A percentile compares a stretch with the other conserved stretches of the same genome.
Conservation (phyloP, 2,797 vertebrate genomes). For the Anguilla obscura region DNA sequence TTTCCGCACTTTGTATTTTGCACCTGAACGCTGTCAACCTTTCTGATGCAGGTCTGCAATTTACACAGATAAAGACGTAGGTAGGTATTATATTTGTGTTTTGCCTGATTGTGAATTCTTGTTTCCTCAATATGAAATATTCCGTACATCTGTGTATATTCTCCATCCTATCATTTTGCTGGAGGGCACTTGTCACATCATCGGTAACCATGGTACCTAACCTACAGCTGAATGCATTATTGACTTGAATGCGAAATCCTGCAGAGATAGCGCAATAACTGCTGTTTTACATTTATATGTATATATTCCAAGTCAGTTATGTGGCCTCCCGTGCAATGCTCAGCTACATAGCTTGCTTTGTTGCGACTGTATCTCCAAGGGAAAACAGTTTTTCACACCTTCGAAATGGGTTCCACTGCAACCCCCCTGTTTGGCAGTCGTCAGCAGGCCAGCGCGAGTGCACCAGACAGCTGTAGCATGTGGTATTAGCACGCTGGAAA, state of each 20-base stretch:
- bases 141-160: background rate
- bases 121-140: background rate
- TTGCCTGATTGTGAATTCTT: background rate
- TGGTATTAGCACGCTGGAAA: background rate
- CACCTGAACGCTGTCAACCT: background rate
- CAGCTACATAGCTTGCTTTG: background rate
- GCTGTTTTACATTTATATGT: background rate
- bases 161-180: background rate
- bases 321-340: background rate
- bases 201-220: background rate
- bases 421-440: background rate
- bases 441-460: background rate
- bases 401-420: background rate
- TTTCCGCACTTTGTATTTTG: background rate
- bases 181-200: background rate
- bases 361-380: background rate
- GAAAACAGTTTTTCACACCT: background rate
- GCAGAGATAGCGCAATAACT: background rate
- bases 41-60: background rate
- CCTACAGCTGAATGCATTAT: conserved; percentile 3
- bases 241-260: background rate
- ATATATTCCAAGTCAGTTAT: background rate
- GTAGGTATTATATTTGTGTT: background rate
- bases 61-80: background rate
- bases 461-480: background rate